Conservation (phyloP, 1,140 invertebrate genomes). For the Eueides isabella region DNA sequence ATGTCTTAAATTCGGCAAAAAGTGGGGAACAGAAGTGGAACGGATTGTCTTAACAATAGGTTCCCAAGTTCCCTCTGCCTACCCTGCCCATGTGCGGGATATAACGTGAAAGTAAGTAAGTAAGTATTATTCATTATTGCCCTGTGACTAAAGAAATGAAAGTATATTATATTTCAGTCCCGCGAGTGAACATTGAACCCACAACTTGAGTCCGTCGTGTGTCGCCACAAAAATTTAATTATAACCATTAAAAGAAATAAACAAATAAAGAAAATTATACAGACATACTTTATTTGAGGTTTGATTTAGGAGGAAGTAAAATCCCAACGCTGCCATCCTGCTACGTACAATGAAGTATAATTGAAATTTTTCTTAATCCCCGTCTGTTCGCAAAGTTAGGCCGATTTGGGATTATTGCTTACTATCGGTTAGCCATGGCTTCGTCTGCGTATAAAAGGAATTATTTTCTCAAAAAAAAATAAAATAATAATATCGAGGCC, state of each 20-base stretch:
- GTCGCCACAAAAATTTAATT: background rate
- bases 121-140: too few relatives aligned
- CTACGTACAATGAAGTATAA: conserved; percentile 52
- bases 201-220: too few relatives aligned
- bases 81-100: too few relatives aligned
- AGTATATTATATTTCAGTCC: too few relatives aligned
- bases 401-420: conserved; percentile 42
- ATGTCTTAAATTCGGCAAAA: too few relatives aligned
- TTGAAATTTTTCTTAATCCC: conserved; percentile 70
- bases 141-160: too few relatives aligned
- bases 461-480: background rate
- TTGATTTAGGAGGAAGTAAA: conserved; percentile 63
- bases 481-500: background rate
- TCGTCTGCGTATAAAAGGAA: background rate
- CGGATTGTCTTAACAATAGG: too few relatives aligned
- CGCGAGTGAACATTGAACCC: too few relatives aligned
- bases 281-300: conserved; percentile 62
- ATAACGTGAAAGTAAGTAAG: too few relatives aligned
- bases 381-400: conserved; percentile 43
- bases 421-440: conserved; percentile 8
- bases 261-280: conserved; percentile 59
- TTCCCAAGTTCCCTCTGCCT: too few relatives aligned
- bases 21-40: too few relatives aligned
- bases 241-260: background rate
- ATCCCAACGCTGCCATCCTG: conserved; percentile 50